phyloP scores from a whole-genome alignment of 1,140 invertebrate species.

The Rhopalosiphum padi region DNA sequence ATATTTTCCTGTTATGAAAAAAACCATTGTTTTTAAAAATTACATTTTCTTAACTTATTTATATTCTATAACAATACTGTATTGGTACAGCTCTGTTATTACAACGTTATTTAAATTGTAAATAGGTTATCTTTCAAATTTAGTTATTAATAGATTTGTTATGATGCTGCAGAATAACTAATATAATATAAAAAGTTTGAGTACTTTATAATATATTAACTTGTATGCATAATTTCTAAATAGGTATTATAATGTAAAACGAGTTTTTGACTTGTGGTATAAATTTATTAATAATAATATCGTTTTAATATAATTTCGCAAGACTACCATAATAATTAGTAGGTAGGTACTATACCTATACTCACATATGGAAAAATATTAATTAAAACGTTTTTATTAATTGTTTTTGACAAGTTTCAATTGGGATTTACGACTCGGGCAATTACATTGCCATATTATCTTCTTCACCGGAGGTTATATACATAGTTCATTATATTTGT shows the following conservation, averaged over 20 bases:
- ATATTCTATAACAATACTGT: neutral
- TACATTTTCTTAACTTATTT: neutral
- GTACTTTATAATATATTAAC: neutral
- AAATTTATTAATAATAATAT: neutral
- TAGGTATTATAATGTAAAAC: neutral
- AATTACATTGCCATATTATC: neutral
- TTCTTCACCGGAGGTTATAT: neutral
- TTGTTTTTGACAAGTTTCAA: conserved; percentile 5
- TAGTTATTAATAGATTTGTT: neutral
- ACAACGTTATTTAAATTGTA: neutral
- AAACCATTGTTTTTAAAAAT: conserved; percentile 10
- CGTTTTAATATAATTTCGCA: neutral
- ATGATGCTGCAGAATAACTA: neutral
- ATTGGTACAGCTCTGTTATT: neutral
- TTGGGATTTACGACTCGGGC: neutral
- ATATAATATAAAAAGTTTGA: neutral
- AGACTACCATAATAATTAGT: neutral
- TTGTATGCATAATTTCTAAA: neutral
- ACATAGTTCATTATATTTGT: neutral
- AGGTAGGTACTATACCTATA: neutral
- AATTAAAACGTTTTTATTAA: conserved; percentile 8
- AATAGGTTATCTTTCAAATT: neutral
- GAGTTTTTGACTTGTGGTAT: neutral
- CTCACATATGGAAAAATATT: neutral
- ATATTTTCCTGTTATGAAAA: conserved; percentile 29